phyloP scores from a whole-genome alignment of 2,113 vertebrate species.

The Archilochus colubris region DNA sequence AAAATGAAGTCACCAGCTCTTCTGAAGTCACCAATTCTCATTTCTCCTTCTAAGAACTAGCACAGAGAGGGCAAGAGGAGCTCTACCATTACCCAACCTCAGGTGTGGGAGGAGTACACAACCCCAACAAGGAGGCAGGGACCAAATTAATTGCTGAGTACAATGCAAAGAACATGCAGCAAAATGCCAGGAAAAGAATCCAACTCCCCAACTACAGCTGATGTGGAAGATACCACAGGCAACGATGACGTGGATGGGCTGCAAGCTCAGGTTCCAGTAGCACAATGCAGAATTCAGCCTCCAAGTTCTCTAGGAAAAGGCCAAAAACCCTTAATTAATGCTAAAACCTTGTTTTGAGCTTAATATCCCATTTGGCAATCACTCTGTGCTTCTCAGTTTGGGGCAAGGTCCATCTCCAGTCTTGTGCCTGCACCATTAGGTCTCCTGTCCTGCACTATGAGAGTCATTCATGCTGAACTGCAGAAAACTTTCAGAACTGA shows the following conservation, averaged over 20 bases:
- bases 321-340: neutral
- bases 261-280: neutral
- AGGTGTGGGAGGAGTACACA: neutral
- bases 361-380: neutral
- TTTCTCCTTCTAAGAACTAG: neutral
- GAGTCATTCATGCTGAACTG: neutral
- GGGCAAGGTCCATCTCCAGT: neutral
- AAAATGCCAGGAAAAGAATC: conserved; percentile 27
- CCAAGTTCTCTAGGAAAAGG: neutral
- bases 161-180: neutral
- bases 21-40: neutral
- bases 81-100: neutral
- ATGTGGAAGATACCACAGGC: neutral
- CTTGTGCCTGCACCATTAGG: neutral
- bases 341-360: neutral
- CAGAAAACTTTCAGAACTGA: neutral
- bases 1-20: neutral
- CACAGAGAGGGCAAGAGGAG: neutral
- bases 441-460: neutral
- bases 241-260: neutral
- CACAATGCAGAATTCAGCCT: neutral
- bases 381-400: neutral
- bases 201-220: neutral
- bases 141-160: neutral
- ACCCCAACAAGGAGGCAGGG: neutral